These are phyloP conservation scores for Nasonia giraulti DNA, from an alignment of 1,140 invertebrate genomes.

Conservation along the genomic window DNA sequence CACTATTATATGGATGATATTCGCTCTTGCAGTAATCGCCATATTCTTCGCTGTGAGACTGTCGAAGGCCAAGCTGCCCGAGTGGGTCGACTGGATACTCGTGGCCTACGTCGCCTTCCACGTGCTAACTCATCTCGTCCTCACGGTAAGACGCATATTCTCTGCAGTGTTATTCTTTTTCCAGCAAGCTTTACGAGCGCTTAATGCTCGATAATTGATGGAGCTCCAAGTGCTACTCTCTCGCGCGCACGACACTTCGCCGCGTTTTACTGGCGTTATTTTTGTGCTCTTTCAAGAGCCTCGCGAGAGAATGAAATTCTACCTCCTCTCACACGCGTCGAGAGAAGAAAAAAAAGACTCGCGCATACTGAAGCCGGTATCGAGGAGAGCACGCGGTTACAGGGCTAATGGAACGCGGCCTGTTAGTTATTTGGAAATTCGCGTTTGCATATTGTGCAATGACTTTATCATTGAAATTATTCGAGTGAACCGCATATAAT, in stretches of 20 bases:
- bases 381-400: not conserved
- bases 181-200: not conserved
- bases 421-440: not conserved
- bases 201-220: conserved; percentile 1
- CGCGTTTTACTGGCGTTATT: too few species aligned
- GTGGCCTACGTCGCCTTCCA: conserved; percentile 93
- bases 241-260: too few species aligned
- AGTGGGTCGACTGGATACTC: conserved; percentile 90
- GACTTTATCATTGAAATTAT: not conserved
- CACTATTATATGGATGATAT: conserved; percentile 11
- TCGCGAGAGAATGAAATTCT: too few species aligned
- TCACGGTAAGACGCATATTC: conserved; percentile 81
- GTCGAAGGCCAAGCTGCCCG: conserved; percentile 87
- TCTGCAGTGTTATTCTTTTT: not conserved
- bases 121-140: conserved; percentile 89
- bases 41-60: conserved; percentile 94
- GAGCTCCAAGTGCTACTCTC: not conserved
- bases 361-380: too few species aligned
- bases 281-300: too few species aligned
- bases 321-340: too few species aligned
- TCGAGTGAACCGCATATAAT: too few species aligned
- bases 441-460: not conserved
- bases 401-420: not conserved
- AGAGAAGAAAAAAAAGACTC: too few species aligned
- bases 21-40: conserved; percentile 85